Percentiles rank a stretch among this genome's conserved stretches.
phyloP scores from a whole-genome alignment of 2,888 invertebrate species.

The Sthenelais limicola region DNA sequence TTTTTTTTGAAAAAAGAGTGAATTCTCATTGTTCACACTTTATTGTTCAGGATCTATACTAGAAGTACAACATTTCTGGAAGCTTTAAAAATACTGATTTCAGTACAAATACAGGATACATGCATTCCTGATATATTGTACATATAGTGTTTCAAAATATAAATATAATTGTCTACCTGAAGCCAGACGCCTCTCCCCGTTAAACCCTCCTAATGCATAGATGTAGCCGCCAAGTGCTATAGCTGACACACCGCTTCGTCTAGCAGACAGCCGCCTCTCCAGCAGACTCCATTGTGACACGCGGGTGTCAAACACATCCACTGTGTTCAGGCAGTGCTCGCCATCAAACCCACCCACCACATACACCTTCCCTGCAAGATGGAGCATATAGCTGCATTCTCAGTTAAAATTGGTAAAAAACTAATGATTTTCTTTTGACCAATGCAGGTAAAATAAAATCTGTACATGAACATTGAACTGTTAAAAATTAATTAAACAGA shows the following conservation, averaged over 20 bases:
- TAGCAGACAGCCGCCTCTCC: slow-evolving; percentile 80
- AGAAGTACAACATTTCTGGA: no score
- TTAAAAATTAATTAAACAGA: no score
- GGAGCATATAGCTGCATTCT: background rate
- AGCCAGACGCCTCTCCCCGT: slow-evolving; percentile 81
- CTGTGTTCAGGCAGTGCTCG: slow-evolving; percentile 81
- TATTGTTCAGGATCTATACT: no score
- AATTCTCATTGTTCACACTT: no score
- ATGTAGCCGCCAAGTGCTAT: slow-evolving; percentile 79
- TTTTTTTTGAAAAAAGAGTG: no score
- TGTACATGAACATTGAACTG: no score
- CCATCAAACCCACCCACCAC: slow-evolving; percentile 89
- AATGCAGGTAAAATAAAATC: no score
- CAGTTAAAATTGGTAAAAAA: no score
- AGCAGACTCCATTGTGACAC: slow-evolving; percentile 82
- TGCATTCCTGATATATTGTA: no score
- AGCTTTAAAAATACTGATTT: no score
- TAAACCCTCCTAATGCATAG: slow-evolving; percentile 87
- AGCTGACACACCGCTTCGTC: slow-evolving; percentile 84
- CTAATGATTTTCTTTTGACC: no score
- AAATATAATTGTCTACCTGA: slow-evolving; percentile 75
- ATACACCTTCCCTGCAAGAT: slow-evolving; percentile 77
- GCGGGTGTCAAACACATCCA: slow-evolving; percentile 82
- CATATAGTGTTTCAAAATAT: background rate
- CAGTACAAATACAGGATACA: no score